Base-by-base conservation (phyloP, 1,140 invertebrate species). In the Atopsyche davidsoni region DNA sequence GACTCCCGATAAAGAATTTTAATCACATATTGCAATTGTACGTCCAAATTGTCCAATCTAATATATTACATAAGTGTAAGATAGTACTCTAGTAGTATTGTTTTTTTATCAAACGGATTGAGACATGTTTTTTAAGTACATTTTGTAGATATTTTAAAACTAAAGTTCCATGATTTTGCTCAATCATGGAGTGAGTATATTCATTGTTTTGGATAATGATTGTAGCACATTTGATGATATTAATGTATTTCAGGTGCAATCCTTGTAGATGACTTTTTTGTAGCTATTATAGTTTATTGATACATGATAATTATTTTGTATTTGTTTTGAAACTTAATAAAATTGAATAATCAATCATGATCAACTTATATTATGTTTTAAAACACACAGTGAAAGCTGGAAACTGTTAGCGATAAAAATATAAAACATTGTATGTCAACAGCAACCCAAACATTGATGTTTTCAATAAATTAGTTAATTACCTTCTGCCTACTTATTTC, bases 391-490 rank as follows among this genome's bases (percentile, higher is more conserved):
- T 28, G 25, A 51, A 6, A 17, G 32, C 35, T 43, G 13, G 24
- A 14, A 28, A 43, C 23, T 46, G 38, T 44, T 52, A 46, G 44
- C 40, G 34, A 23, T 39, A 46, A 53, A 36, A 53, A 41, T 42
- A 44, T 53, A 46, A 45, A 53, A 46, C 51, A 46, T 46, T 53
- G 51, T 53, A 46, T 46, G 39, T 53, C 34, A 38, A 46, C 42
- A 17, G 43, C 17, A 46, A 46, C 51, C 50, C 44, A 53, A 53
- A 53, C 51, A 53, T 53, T 53, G 51, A 42, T 53, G 51, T 53
- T 53, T 53, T 40, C 39, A 53, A 53, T 53, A 53, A 53, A 53
- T 39, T 53, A 53, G 44, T 42, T 53, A 53, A 46, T 51, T 51
- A 51, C 34, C n/a, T n/a, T n/a, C n/a, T n/a, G n/a, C n/a, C n/a